Base-by-base conservation (phyloP, 92 coral and sea anemone genomes). In the Isaurus tuberculatus region DNA sequence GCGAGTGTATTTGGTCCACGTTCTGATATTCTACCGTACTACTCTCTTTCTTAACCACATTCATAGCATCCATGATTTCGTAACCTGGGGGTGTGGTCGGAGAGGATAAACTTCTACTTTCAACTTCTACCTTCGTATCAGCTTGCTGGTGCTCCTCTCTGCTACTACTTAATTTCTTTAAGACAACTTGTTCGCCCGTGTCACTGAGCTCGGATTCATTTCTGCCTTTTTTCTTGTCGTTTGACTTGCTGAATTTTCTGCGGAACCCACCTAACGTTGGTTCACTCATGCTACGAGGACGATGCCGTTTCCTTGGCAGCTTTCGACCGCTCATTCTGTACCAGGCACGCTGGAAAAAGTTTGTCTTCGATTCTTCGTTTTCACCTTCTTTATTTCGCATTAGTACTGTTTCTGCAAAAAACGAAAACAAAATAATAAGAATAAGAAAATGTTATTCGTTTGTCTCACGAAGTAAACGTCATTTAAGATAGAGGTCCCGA, bases 321-420 rank as follows among this genome's bases (percentile, higher is more conserved):
- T 55, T 55, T 23, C 69, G 48, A 20, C 82, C 82, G 30, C 82
- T 77, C 82, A 77, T 77, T 34, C 82, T 58, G 19, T 34, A 34
- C 82, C 82, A 77, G 3, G 82, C 82, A 10, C 82, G 82, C 55
- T 13, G 82, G 53, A 77, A 77, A 57, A 77, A 32, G 23, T 77
- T 77, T 26, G 82, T 0, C 23, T 60, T 34, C 36, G 49, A 64
- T 23, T 33, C 69, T 57, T 55, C 82, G 34, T 57, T 27, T 33
- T 58, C 82, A 58, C 33, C 82, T 77, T 77, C 69, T 37, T 19
- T 31, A n/a, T 60, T 58, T 77, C 82, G 82, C 82, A 58, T 77
- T 70, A 77, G 31, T 0, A 58, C 82, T 22, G 82, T 77, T 77
- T 77, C 82, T 77, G 44, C 32, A 58, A 6, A 14, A 9, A 17